A percentile compares a stretch with the other conserved stretches of the same genome.
Evolutionary conservation across 2,113 vertebrate genomes (phyloP).

Genomic region (Ornithorhynchus anatinus): DNA sequence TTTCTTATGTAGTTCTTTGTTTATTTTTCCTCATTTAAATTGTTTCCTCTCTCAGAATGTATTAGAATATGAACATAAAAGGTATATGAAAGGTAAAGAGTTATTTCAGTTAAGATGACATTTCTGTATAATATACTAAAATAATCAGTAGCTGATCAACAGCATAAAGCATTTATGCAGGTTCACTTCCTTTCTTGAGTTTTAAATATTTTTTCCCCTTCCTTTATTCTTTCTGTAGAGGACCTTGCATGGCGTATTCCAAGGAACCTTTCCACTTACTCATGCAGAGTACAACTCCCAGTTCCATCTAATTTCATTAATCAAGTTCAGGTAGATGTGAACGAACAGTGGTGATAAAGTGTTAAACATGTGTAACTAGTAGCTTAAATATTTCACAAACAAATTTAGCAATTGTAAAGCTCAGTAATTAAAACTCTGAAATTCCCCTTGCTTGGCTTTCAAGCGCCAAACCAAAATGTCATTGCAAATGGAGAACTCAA

Average conservation of each 20-base stretch:
- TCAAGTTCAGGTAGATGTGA: background rate
- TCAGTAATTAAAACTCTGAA: background rate
- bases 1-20: background rate
- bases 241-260: too few relatives aligned
- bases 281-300: background rate
- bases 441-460: background rate
- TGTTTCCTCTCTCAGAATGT: background rate
- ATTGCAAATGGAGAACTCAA: background rate
- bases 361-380: background rate
- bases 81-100: slow-evolving; percentile 5
- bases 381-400: background rate
- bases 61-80: slow-evolving; percentile 1
- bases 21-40: background rate
- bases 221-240: too few relatives aligned
- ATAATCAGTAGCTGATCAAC: slow-evolving; percentile 24
- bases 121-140: slow-evolving; percentile 32
- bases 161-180: slow-evolving; percentile 27
- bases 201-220: too few relatives aligned
- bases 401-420: background rate
- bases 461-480: background rate
- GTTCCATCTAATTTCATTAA: background rate
- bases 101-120: slow-evolving; percentile 27
- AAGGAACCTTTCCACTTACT: too few relatives aligned
- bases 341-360: background rate
- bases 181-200: slow-evolving; percentile 30